Base-by-base conservation (phyloP, 2,113 vertebrate genomes). In the Syngnathus typhle region DNA sequence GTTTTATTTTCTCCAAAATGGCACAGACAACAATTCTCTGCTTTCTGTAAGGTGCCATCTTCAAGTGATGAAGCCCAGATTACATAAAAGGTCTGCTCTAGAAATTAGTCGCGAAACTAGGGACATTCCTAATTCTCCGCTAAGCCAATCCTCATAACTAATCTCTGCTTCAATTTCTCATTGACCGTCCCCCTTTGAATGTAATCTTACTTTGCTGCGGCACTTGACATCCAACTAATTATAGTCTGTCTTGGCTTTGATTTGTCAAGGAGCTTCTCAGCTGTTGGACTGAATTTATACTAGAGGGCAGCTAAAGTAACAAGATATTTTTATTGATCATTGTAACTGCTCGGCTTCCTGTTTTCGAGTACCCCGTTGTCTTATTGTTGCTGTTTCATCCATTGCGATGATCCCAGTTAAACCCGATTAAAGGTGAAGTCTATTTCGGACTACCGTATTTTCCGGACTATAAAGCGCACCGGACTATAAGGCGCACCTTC, bases 31-130 rank as follows among this genome's bases (percentile, higher is more conserved):
- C 1, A 27, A 55, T 55, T 1, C 21, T 55, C 21, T 12, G n/a
- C 52, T 23, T 55, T 55, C 4, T 11, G n/a, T 55, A 5, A 11
- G 44, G 44, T 2, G 6, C 18, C 18, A 2, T 49, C 16, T 16
- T 49, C 47, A 27, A 21, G 69, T 64, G 61, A 44, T 41, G 49
- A 15, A 27, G 18, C 47, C 64, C 60, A 32, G 38, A 43, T 43
- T 12, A 1, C 10, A 39, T 9, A 38, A 32, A 58, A 36, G 8
- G 32, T 37, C 37, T 58, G 13, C 12, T 36, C 13, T 21, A 18
- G 55, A 58, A 58, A 36, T 58, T 1, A 15, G 6, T 1, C 27
- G 4, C 2, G 11, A 11, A 47, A 60, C 70, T 66, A 58, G 58
- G 27, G 27, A 4, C 27, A 74, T 66, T 32, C 62, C 23, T 32